A percentile compares a stretch with the other conserved stretches of the same genome.
These are phyloP conservation scores for Microctenopoma stevenorrisi DNA, from an alignment of 2,797 vertebrate genomes.

Conservation along the genomic window DNA sequence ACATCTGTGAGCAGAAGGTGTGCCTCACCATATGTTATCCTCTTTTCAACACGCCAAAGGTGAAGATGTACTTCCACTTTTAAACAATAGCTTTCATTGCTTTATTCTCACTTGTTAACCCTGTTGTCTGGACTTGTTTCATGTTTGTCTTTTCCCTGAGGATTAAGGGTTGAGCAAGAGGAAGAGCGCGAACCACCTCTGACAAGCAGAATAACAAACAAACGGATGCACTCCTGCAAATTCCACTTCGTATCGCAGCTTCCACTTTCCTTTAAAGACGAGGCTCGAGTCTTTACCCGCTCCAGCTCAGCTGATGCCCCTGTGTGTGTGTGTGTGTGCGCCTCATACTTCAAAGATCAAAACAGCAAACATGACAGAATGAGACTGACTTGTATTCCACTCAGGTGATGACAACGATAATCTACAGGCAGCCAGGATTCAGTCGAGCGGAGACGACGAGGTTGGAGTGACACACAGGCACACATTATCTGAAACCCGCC, in stretches of 20 bases:
- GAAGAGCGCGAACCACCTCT: slow-evolving; percentile 6
- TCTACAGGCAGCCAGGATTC: slow-evolving; percentile 61
- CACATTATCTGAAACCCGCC: slow-evolving; percentile 60
- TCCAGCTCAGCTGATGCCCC: background rate
- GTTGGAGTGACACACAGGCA: slow-evolving; percentile 56
- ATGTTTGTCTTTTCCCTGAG: slow-evolving; percentile 18
- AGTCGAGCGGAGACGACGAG: slow-evolving; percentile 58
- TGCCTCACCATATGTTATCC: slow-evolving; percentile 34
- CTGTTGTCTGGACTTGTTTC: slow-evolving; percentile 38
- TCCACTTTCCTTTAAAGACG: slow-evolving; percentile 9
- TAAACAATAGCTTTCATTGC: slow-evolving; percentile 10
- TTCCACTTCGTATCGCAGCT: slow-evolving; percentile 16
- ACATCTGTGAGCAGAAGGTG: slow-evolving; percentile 46
- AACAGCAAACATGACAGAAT: slow-evolving; percentile 48
- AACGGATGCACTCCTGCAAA: background rate
- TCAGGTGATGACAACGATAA: slow-evolving; percentile 66
- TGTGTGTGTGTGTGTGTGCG: background rate
- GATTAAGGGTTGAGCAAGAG: slow-evolving; percentile 22
- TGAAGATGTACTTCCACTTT: slow-evolving; percentile 37
- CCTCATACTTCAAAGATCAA: slow-evolving; percentile 56
- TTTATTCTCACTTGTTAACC: slow-evolving; percentile 46
- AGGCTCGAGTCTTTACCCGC: slow-evolving; percentile 1
- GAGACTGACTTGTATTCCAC: slow-evolving; percentile 55
- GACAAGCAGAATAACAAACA: slow-evolving; percentile 28
- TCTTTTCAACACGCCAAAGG: slow-evolving; percentile 53